Conservation (phyloP, 2,113 vertebrate species). For the Chaenocephalus aceratus region DNA sequence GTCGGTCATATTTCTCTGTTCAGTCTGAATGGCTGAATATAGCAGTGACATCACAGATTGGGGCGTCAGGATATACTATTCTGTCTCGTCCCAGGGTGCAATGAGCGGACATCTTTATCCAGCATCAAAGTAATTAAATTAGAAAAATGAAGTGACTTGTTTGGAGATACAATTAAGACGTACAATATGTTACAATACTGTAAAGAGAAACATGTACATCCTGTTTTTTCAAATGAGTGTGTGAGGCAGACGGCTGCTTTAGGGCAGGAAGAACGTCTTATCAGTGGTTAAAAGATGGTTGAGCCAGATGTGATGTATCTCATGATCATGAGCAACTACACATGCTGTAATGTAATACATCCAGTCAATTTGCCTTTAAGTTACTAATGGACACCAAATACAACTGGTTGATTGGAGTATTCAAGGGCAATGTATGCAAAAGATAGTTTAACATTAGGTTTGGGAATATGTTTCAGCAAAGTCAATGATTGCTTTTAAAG, state of each 20-base stretch:
- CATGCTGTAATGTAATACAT: neutral
- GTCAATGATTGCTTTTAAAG: neutral
- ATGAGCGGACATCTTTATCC: neutral
- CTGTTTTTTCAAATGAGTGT: neutral
- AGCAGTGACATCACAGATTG: slow-evolving; percentile 47
- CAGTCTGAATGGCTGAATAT: slow-evolving; percentile 34
- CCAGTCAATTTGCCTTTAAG: neutral
- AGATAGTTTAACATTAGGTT: neutral
- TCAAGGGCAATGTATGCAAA: neutral
- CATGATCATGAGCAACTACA: neutral
- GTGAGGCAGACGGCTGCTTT: neutral
- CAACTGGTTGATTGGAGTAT: neutral
- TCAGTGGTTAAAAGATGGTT: slow-evolving; percentile 4
- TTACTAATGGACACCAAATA: neutral
- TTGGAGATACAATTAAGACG: neutral
- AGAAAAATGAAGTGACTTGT: neutral
- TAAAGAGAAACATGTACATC: neutral
- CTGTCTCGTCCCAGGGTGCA: slow-evolving; percentile 15
- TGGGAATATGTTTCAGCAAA: neutral
- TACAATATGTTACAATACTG: slow-evolving; percentile 1
- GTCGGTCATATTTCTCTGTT: slow-evolving; percentile 23
- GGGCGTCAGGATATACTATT: slow-evolving; percentile 32
- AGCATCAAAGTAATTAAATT: neutral
- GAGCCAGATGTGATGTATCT: neutral
- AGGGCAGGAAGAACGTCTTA: neutral